Base-by-base conservation (phyloP, 2,113 vertebrate species). In the Chiloscyllium plagiosum region DNA sequence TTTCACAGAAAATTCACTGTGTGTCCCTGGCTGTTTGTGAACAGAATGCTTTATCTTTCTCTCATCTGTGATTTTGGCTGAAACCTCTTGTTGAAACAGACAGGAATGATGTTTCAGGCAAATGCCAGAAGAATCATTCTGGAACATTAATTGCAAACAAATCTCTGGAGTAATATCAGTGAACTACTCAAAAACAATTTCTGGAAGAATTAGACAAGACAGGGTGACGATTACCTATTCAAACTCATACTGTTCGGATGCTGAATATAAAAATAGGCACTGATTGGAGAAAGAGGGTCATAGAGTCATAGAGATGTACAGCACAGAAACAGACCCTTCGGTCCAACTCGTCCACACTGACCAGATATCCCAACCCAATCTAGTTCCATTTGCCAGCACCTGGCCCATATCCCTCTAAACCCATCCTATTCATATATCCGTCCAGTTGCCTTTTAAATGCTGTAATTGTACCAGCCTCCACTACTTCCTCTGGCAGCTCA, bases 141-240 rank as follows among this genome's bases (percentile, higher is more conserved):
- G 96, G 96, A 96, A 97, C 96, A 96, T 96, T 65, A 97, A 98
- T 97, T 97, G 97, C 96, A 96, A 76, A 96, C 96, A 96, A 80
- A 96, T 98, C 97, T 97, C 97, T 96, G 96, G 97, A 97, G 97
- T 96, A 97, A 97, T 96, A 98, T 97, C 97, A 97, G 97, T 96
- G 97, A 97, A 96, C 65, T 97, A 96, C 97, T 97, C 98, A 97
- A 97, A 97, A 97, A 97, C 97, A 96, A 97, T 96, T 97, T 96
- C 97, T 97, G 96, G 94, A 97, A 98, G 97, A 97, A 97, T 97
- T 68, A 96, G 97, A 96, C 96, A 97, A 97, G 97, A 96, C 92
- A 61, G 96, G 97, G 97, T 96, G 97, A 97, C 94, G 97, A 97
- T 97, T 97, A 97, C 96, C 96, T 96, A 97, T 96, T 96, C 95